Base-by-base conservation (phyloP, 2,888 invertebrate genomes). In the Protonemura montana region DNA sequence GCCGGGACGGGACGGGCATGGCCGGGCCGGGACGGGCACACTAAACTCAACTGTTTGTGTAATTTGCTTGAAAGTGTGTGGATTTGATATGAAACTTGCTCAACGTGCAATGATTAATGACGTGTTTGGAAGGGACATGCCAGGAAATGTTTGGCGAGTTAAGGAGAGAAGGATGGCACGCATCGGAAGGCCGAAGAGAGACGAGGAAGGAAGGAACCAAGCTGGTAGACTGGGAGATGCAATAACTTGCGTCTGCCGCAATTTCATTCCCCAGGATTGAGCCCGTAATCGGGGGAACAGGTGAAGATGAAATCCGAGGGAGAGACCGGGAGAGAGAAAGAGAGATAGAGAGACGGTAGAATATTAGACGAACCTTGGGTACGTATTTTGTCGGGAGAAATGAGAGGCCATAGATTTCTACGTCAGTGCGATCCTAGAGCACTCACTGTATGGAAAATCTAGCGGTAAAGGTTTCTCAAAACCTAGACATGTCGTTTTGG, bases 171-270 rank as follows among this genome's bases (percentile, higher is more conserved):
- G 10, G 26, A 78, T 26, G 28, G 28, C 27, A 78, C 27, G 28
- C 78, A 78, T 26, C 28, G 26, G 2, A 28, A 27, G 78, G 35
- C n/a, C 10, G 78, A 7, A 26, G 78, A 78, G 78, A 1, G 78
- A 78, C n/a, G 21, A 26, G n/a, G 26, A 2, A 26, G 78, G 28
- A 78, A 78, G 78, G 28, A 78, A 78, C 78, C 27, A 35, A 3
- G 78, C 10, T 25, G 81, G 10, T 30, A 81, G n/a, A n/a, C n/a
- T n/a, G n/a, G n/a, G 81, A 81, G 26, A 30, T 10, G 30, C 30
- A 81, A 81, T 81, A 81, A 81, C 81, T 29, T n/a, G 81, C 81
- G 81, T 7, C 81, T 6, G 29, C 28, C 80, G 29, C 81, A 81
- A 81, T 81, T 81, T 81, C 28, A 81, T 28, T 30, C 81, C 21